phyloP scores from a whole-genome alignment of 2,888 invertebrate species.

The Tetragnatha montana region DNA sequence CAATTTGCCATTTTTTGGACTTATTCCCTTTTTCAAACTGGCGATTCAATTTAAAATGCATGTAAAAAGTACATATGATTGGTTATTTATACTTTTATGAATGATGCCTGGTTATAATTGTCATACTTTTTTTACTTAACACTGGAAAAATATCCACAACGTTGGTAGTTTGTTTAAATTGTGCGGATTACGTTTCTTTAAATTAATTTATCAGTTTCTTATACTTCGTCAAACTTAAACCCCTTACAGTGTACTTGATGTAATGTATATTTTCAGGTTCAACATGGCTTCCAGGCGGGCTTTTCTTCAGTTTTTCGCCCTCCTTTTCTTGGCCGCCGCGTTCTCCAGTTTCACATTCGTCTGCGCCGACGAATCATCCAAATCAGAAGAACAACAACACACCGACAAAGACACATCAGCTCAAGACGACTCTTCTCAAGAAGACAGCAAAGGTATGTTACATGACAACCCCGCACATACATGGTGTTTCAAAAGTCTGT shows the following conservation, averaged over 20 bases:
- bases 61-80: no score
- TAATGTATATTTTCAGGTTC: not conserved
- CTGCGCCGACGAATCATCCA: slow-evolving; percentile 46
- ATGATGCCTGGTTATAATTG: no score
- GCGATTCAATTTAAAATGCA: no score
- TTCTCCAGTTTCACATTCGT: slow-evolving; percentile 39
- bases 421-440: slow-evolving; percentile 45
- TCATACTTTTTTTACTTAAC: no score
- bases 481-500: not conserved
- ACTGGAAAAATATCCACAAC: no score
- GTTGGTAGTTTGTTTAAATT: no score
- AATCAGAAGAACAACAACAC: slow-evolving; percentile 32
- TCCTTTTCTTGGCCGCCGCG: slow-evolving; percentile 26
- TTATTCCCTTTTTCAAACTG: no score
- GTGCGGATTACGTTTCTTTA: no score
- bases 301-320: slow-evolving; percentile 11
- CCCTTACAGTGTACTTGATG: not conserved
- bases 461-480: no score
- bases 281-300: slow-evolving; percentile 22
- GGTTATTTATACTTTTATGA: no score
- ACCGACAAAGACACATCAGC: slow-evolving; percentile 21
- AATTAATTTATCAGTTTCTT: not conserved
- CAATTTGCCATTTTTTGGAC: no score
- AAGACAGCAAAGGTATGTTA: slow-evolving; percentile 60
- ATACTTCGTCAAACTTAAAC: not conserved